Evolutionary conservation across 1,140 invertebrate genomes (phyloP).

Genomic region (Drosophila baimaii): DNA sequence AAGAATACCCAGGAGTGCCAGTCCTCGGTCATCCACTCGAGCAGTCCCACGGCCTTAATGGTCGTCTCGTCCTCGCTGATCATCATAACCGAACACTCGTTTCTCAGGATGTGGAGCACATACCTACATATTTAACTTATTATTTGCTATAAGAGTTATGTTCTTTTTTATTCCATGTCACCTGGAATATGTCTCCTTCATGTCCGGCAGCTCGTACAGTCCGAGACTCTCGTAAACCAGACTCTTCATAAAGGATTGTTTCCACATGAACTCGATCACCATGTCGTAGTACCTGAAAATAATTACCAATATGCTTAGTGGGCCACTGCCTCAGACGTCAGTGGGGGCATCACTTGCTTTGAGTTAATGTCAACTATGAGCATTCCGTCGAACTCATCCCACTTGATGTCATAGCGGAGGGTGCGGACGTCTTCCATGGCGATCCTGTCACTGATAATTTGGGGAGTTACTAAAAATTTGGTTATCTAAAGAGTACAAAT

Average conservation of each 20-base stretch:
- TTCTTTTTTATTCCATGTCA: too few relatives aligned
- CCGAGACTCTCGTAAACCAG: constrained; percentile 56
- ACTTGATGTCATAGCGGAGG: constrained; percentile 51
- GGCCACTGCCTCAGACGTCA: not conserved
- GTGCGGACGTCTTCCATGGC: constrained; percentile 51
- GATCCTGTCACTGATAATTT: constrained; percentile 15
- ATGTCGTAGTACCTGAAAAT: constrained; percentile 46
- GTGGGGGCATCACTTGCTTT: constrained; percentile 34
- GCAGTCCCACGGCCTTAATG: constrained; percentile 56
- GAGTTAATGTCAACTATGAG: constrained; percentile 64
- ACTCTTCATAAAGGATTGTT: constrained; percentile 48
- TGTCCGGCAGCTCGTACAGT: constrained; percentile 37
- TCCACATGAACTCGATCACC: constrained; percentile 71
- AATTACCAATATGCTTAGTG: not conserved
- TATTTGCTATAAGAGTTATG: too few relatives aligned
- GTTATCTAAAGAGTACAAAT: not conserved
- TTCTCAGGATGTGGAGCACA: constrained; percentile 57
- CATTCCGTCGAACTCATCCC: constrained; percentile 50
- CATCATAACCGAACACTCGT: constrained; percentile 73
- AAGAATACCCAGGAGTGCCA: constrained; percentile 73
- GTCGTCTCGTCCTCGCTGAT: constrained; percentile 56
- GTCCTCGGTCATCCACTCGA: constrained; percentile 73
- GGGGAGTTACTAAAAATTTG: constrained; percentile 29
- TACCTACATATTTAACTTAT: too few relatives aligned
- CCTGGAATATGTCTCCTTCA: constrained; percentile 50